Evolutionary conservation across 2,797 vertebrate genomes (phyloP).

Genomic region (Rhinatrema bivittatum): DNA sequence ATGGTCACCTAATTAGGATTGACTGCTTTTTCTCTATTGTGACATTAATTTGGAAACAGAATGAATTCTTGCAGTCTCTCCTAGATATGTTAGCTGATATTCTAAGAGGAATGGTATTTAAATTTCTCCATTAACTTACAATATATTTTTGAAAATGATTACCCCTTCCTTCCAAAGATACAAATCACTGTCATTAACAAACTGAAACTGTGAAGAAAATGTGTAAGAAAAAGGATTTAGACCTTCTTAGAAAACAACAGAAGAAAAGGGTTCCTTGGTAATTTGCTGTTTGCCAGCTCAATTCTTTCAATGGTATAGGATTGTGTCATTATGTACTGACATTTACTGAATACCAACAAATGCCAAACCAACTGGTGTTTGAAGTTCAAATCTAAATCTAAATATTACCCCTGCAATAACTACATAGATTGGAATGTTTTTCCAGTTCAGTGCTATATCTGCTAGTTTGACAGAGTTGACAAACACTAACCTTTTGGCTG

Average conservation of each 20-base stretch:
- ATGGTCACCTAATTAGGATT: not conserved
- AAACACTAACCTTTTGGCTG: not conserved
- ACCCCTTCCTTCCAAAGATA: not conserved
- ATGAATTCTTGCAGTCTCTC: too few relatives aligned
- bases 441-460: not conserved
- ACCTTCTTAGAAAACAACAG: not conserved
- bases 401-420: not conserved
- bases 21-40: not conserved
- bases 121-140: not conserved
- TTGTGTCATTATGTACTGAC: not conserved
- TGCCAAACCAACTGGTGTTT: not conserved
- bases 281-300: not conserved
- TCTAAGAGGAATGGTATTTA: not conserved
- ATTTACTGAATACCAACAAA: not conserved
- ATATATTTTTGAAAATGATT: not conserved
- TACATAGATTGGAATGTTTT: not conserved
- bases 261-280: not conserved
- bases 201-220: not conserved
- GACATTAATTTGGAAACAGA: too few relatives aligned
- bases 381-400: not conserved
- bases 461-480: not conserved
- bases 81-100: too few relatives aligned
- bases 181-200: not conserved
- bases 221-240: not conserved
- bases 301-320: not conserved